Conservation (phyloP, 2,113 vertebrate genomes). For the Myiozetetes cayanensis region DNA sequence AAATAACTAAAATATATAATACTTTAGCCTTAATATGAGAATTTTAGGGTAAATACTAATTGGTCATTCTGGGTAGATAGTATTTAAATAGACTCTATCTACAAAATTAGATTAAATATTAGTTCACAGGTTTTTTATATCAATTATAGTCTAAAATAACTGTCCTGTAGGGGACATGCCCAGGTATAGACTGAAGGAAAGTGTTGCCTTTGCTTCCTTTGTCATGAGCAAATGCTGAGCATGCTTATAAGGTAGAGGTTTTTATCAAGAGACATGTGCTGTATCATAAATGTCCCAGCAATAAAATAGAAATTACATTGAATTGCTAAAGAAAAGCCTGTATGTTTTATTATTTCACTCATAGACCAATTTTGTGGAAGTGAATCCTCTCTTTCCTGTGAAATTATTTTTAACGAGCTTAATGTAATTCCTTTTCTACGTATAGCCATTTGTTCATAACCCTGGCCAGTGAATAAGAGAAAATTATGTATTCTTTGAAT, state of each 20-base stretch:
- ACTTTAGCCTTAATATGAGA: background rate
- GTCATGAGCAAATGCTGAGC: background rate
- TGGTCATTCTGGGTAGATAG: background rate
- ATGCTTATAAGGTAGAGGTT: background rate
- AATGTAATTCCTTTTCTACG: slow-evolving; percentile 11
- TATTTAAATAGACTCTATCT: background rate
- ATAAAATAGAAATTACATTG: background rate
- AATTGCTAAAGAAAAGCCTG: slow-evolving; percentile 30
- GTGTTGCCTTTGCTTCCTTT: background rate
- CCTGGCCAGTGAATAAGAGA: background rate
- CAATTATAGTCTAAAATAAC: background rate
- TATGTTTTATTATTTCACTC: slow-evolving; percentile 45
- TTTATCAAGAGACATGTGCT: slow-evolving; percentile 39
- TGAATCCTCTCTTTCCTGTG: slow-evolving; percentile 27
- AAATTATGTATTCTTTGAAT: background rate
- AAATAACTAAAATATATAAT: background rate
- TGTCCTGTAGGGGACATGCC: background rate
- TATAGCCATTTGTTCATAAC: slow-evolving; percentile 12
- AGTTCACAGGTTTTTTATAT: background rate
- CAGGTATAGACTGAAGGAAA: background rate
- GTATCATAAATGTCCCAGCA: background rate
- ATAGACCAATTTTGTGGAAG: slow-evolving; percentile 1
- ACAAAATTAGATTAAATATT: background rate
- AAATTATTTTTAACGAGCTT: slow-evolving; percentile 61
- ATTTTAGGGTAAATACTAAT: background rate